Evolutionary conservation across 2,888 invertebrate species (phyloP), one percentile per base, ranked within the genome.

Genomic region (Ectobius pallidus): DNA sequence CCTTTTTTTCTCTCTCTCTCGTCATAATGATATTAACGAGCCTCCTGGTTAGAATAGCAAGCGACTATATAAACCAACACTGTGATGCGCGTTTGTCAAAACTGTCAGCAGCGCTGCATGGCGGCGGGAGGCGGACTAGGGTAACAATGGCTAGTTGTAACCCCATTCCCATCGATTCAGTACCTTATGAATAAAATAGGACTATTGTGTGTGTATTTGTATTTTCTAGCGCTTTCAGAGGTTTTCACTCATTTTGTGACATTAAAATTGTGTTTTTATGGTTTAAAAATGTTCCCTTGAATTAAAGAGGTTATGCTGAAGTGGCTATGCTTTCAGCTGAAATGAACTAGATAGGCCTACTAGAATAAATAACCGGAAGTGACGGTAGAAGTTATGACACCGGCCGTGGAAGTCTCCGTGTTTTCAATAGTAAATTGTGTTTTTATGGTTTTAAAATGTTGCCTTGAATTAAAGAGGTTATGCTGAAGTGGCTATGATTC

Each of bases 11-110:
- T 58, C 30, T 58, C 30, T 30, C 16, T 25, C 25, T 58, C 44
- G 44, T 44, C 58, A 70, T 25, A 70, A 61, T 69, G 55, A 52
- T 69, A 69, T 69, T 69, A 52, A 69, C 55, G 69, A 65, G 42
- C 25, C 65, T 44, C 25, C 46, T 44, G 18, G 20, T 25, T 27
- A 65, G 65, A 69, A 69, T 69, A 52, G 52, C 55, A 39, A n/a
- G 55, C 32, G 52, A 69, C 58, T 55, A 34, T 69, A 55, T 58
- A 69, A 69, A 69, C 55, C 58, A 69, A 69, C 69, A 58, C 32
- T 34, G 58, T 52, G 69, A 58, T 69, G 55, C 42, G 62, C 71
- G 71, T 71, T 71, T 71, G 71, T 71, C 71, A 71, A 34, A 65
- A 46, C 71, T 71, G 71, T 69, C 69, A 72, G 62, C 58, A 68